These are phyloP conservation scores for Xyrichtys novacula DNA, from an alignment of 2,797 vertebrate species.

Conservation along the genomic window DNA sequence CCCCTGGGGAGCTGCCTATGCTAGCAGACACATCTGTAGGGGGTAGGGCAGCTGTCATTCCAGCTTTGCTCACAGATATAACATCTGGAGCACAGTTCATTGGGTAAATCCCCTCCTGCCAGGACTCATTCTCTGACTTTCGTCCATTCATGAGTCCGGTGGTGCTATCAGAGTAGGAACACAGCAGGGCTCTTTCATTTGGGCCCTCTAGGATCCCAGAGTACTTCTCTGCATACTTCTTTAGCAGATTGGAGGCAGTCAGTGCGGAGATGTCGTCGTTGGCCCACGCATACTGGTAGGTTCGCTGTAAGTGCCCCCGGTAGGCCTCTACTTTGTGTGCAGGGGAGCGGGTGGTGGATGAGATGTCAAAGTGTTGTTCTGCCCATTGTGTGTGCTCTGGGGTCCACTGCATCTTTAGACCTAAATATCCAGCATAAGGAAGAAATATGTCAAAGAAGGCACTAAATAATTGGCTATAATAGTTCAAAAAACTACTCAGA, in stretches of 20 bases:
- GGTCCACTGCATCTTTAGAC: slow-evolving; percentile 99
- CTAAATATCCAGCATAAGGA: slow-evolving; percentile 81
- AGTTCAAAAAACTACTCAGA: background rate
- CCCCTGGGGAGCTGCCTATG: slow-evolving; percentile 95
- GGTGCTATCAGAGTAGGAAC: slow-evolving; percentile 92
- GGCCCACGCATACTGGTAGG: slow-evolving; percentile 99
- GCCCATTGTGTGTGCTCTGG: slow-evolving; percentile 99
- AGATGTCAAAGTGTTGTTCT: slow-evolving; percentile 99
- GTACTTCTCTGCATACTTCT: slow-evolving; percentile 99
- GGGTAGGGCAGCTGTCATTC: slow-evolving; percentile 93
- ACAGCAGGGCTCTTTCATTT: slow-evolving; percentile 92
- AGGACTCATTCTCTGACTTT: slow-evolving; percentile 95
- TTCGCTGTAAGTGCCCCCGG: slow-evolving; percentile 96
- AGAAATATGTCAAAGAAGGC: slow-evolving; percentile 66
- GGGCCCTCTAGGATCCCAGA: slow-evolving; percentile 98
- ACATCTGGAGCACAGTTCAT: slow-evolving; percentile 98
- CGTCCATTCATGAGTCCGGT: slow-evolving; percentile 94
- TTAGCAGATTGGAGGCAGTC: slow-evolving; percentile 98
- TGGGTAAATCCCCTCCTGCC: slow-evolving; percentile 98
- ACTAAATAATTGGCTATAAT: slow-evolving; percentile 27
- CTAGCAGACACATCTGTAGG: slow-evolving; percentile 93
- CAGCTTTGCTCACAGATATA: slow-evolving; percentile 95
- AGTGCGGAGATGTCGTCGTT: slow-evolving; percentile 99
- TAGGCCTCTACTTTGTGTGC: slow-evolving; percentile 99
- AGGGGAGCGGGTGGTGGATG: slow-evolving; percentile 97